Percentiles rank a stretch among this genome's conserved stretches.
These are phyloP conservation scores for Dynastes grantii DNA, from an alignment of 2,888 invertebrate species.

Conservation along the genomic window DNA sequence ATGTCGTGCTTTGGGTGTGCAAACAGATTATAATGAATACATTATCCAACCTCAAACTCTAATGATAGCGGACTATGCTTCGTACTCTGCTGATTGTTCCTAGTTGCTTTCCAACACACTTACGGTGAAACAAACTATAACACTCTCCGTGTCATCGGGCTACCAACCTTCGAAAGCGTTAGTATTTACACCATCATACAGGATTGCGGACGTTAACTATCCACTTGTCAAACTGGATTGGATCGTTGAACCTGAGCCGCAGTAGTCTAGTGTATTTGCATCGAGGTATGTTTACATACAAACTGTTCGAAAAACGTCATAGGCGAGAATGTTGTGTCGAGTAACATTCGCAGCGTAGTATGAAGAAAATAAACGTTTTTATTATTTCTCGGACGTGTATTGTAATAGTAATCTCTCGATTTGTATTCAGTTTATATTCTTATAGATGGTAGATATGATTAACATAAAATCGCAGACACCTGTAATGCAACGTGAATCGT, in stretches of 20 bases:
- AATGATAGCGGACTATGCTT: too few species aligned
- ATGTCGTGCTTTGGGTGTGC: too few species aligned
- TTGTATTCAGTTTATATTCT: slow-evolving; percentile 12
- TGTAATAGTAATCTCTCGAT: slow-evolving; percentile 19
- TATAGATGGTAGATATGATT: not conserved
- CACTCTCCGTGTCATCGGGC: not conserved
- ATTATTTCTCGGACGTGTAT: not conserved
- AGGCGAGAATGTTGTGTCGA: not conserved
- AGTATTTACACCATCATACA: slow-evolving; percentile 13
- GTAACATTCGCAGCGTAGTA: not conserved
- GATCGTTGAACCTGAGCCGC: slow-evolving; percentile 56
- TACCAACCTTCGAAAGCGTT: slow-evolving; percentile 13
- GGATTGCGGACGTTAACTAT: slow-evolving; percentile 43
- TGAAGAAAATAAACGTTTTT: slow-evolving; percentile 3
- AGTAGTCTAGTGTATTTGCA: slow-evolving; percentile 55
- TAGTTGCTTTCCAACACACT: not conserved
- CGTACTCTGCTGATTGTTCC: too few species aligned
- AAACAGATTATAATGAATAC: too few species aligned
- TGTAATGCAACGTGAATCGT: too few species aligned
- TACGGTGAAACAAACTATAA: not conserved
- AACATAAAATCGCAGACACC: too few species aligned
- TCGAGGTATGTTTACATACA: slow-evolving; percentile 32
- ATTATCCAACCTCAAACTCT: too few species aligned
- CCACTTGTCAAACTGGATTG: slow-evolving; percentile 56
- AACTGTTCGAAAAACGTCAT: slow-evolving; percentile 2